Evolutionary conservation across 2,888 invertebrate genomes (phyloP).

Genomic region (Latrodectus elegans): DNA sequence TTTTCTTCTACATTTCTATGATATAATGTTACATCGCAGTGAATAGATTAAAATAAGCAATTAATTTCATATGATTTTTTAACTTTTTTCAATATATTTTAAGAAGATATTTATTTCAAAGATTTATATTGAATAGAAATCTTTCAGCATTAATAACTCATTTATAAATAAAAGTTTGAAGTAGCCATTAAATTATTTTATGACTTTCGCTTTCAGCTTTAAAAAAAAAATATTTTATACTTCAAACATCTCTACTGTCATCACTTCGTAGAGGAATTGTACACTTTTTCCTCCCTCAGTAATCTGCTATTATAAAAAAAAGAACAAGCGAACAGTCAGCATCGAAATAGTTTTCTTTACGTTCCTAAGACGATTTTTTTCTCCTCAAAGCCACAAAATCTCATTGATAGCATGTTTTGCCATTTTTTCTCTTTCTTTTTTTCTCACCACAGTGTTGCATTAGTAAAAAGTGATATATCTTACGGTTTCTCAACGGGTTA

Average conservation of each 20-base stretch:
- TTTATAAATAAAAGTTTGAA: too few species aligned
- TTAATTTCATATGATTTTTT: too few species aligned
- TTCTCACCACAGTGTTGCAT: constrained; percentile 14
- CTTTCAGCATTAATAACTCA: too few species aligned
- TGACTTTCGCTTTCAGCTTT: not conserved
- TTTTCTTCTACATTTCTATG: too few species aligned
- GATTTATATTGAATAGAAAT: too few species aligned
- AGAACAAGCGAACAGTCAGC: constrained; percentile 17
- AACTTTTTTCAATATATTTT: too few species aligned
- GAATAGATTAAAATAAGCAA: too few species aligned
- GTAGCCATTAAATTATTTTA: too few species aligned
- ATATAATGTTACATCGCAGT: too few species aligned
- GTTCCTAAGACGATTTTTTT: not conserved
- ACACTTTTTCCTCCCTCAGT: not conserved
- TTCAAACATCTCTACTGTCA: not conserved
- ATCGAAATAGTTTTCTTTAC: constrained; percentile 13
- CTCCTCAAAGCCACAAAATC: constrained; percentile 41
- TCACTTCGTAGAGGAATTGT: not conserved
- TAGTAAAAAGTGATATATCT: constrained; percentile 64
- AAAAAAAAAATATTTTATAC: not conserved
- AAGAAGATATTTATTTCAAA: too few species aligned
- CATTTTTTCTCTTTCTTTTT: not conserved
- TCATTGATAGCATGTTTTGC: constrained; percentile 48
- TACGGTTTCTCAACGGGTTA: constrained; percentile 42
- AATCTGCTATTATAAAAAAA: constrained; percentile 5